These are phyloP conservation scores for Contarinia nasturtii DNA, from an alignment of 1,140 invertebrate genomes.

Conservation along the genomic window DNA sequence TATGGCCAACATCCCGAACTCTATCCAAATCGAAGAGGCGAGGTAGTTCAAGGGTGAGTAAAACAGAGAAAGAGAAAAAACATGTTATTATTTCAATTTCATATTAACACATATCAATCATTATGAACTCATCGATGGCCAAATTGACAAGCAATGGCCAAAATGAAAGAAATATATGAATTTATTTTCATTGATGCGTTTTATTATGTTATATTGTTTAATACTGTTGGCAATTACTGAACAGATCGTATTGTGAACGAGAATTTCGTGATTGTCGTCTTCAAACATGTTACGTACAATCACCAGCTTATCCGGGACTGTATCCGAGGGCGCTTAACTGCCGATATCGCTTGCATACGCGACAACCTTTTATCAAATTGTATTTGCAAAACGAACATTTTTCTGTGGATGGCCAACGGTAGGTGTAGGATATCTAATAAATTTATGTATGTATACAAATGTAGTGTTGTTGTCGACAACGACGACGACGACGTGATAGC, in stretches of 20 bases:
- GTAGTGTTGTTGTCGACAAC: too few species aligned
- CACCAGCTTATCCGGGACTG: constrained; percentile 76
- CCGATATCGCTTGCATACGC: constrained; percentile 69
- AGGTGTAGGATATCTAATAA: constrained; percentile 2
- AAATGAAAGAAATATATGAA: background rate
- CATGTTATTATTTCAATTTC: background rate
- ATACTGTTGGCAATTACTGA: constrained; percentile 6
- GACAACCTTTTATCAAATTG: constrained; percentile 73
- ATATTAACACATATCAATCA: background rate
- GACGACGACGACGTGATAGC: too few species aligned
- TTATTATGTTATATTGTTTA: background rate
- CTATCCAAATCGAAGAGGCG: constrained; percentile 72
- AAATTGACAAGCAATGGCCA: background rate
- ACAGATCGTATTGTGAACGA: constrained; percentile 70
- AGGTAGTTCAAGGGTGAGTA: constrained; percentile 53
- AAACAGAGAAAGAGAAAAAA: constrained; percentile 1
- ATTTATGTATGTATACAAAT: background rate
- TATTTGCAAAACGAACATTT: constrained; percentile 87
- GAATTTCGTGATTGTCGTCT: constrained; percentile 67
- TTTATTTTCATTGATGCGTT: background rate
- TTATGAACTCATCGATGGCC: too few species aligned
- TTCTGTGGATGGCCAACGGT: constrained; percentile 76
- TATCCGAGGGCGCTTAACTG: constrained; percentile 79
- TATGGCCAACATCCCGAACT: constrained; percentile 84
- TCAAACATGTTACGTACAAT: constrained; percentile 83